Evolutionary conservation across 2,113 vertebrate genomes (phyloP), one percentile per base, ranked within the genome.

Genomic region (Poecilia latipinna): DNA sequence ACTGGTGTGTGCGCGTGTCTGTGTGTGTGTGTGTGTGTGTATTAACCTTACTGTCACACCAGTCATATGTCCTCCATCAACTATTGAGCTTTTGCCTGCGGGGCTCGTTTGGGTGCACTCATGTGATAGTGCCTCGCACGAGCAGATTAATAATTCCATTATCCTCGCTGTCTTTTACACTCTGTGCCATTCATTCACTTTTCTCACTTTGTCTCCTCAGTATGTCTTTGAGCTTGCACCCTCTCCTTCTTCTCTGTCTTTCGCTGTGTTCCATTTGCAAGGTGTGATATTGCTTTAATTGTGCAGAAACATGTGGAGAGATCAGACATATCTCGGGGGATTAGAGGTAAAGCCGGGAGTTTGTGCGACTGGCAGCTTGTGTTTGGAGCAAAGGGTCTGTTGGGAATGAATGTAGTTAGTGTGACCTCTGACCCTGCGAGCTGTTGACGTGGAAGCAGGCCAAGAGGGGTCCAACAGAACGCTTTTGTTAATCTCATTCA

Each of bases 391-490:
- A 92, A 90, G 95, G 96, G 96, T 98, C 97, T 98, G 95, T 97
- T 98, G 97, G 96, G 97, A 99, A 98, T 99, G 97, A 97, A 98
- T 98, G 98, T 97, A 97, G 97, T 98, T 97, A 97, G 97, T 96
- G 96, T 97, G 97, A 97, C 98, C 98, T 96, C 94, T 97, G 97
- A 98, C 97, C 97, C 95, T 84, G 95, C 84, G 96, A 96, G 96
- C 96, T 98, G 97, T 99, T 97, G 96, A 97, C 95, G 96, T 98
- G 97, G 97, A 97, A 95, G 96, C 94, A 91, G 94, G 97, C 97
- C 97, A 98, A 96, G 93, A 96, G 95, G 95, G 96, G 93, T 96
- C 97, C 97, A 92, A 98, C 96, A 98, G 97, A 97, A 96, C 94
- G 94, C 97, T 96, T 99, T 99, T 99, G 97, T 99, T 98, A 96